Conservation (phyloP, 2,113 vertebrate genomes). For the Plestiodon gilberti region DNA sequence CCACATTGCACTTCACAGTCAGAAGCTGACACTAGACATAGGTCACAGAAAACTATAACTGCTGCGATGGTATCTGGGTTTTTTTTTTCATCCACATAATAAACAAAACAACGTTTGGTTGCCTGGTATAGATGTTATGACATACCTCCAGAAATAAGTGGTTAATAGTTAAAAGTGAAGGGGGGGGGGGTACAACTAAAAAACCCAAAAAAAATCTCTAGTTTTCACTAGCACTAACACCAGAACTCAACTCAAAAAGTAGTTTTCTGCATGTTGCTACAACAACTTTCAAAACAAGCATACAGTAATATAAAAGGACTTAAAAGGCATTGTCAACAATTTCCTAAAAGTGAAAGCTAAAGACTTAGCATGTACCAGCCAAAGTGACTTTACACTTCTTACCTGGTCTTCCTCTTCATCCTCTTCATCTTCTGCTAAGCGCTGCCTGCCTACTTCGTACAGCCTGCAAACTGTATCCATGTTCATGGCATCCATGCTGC, state of each 20-base stretch:
- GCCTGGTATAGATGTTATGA: background rate
- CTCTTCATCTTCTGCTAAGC: conserved; percentile 96
- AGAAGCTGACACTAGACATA: background rate
- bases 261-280: background rate
- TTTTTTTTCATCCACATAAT: background rate
- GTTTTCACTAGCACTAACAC: background rate
- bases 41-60: background rate
- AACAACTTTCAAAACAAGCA: background rate
- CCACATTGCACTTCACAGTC: background rate
- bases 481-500: conserved; percentile 91
- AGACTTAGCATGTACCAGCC: conserved; percentile 14
- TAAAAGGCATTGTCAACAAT: background rate
- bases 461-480: conserved; percentile 98
- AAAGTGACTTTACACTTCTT: conserved; percentile 42
- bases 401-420: conserved; percentile 99
- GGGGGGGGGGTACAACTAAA: background rate
- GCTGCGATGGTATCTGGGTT: background rate
- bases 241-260: background rate
- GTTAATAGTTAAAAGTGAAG: background rate
- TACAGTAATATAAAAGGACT: background rate
- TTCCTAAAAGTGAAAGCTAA: background rate
- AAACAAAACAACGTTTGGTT: background rate
- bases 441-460: conserved; percentile 96
- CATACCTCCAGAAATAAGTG: background rate
- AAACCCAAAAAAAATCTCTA: background rate